These are phyloP conservation scores for Agelastica alni DNA, from an alignment of 2,888 invertebrate genomes.

Conservation along the genomic window DNA sequence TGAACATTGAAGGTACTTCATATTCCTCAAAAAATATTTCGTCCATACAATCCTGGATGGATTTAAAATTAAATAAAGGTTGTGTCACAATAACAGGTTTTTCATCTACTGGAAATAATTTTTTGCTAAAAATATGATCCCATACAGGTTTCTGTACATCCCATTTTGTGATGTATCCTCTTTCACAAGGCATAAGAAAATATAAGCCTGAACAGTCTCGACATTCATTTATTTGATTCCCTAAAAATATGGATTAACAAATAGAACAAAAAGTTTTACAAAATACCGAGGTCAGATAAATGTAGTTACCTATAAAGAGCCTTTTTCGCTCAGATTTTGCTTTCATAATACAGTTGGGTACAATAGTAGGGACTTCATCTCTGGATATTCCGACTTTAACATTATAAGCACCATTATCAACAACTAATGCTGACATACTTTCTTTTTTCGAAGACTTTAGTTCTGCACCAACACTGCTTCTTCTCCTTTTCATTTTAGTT, in stretches of 20 bases:
- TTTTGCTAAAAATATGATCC: conserved; percentile 92
- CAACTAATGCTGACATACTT: conserved; percentile 38
- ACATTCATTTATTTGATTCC: conserved; percentile 94
- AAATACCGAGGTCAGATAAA: neutral
- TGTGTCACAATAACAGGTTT: conserved; percentile 88
- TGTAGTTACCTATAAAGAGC: conserved; percentile 69
- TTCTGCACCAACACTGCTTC: conserved; percentile 24
- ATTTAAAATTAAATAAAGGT: conserved; percentile 89
- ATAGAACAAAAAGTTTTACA: neutral
- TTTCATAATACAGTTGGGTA: conserved; percentile 97
- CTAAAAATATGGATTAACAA: conserved; percentile 57
- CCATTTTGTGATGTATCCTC: conserved; percentile 95
- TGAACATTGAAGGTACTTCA: conserved; percentile 80
- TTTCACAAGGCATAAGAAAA: conserved; percentile 92
- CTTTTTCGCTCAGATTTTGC: conserved; percentile 94
- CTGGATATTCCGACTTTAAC: conserved; percentile 84
- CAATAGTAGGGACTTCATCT: conserved; percentile 68
- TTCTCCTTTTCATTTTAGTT: conserved; percentile 24
- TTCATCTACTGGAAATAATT: conserved; percentile 78
- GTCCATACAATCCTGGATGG: conserved; percentile 90
- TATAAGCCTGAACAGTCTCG: conserved; percentile 93
- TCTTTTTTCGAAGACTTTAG: conserved; percentile 26
- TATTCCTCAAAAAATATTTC: conserved; percentile 99
- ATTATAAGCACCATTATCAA: conserved; percentile 86
- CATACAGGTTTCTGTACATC: conserved; percentile 94